Evolutionary conservation across 2,797 vertebrate genomes (phyloP), one percentile per base, ranked within the genome.

Genomic region (Heterohyrax brucei): DNA sequence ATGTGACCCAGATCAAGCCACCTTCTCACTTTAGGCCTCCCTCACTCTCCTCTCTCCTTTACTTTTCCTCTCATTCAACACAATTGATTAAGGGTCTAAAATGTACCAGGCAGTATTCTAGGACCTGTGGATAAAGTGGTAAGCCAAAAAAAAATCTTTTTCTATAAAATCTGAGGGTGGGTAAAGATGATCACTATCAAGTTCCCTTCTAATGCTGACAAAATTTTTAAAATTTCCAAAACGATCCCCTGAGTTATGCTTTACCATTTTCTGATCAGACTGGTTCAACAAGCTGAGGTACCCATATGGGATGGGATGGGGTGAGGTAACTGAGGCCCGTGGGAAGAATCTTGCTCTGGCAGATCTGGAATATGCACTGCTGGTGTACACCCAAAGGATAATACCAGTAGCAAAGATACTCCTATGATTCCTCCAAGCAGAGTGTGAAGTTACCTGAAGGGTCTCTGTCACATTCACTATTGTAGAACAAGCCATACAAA

Each of bases 401-500:
- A 6, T 56, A 85, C 61, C 48, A 79, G 68, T 22, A n/a, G 56
- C 64, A 89, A 92, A 78, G 26, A 88, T 18, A 59, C 18, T 85
- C 22, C 81, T 68, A 61, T 61, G 79, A 76, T 56, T 89, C 12
- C 72, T 76, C 73, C 14, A 48, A 87, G 46, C 33, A 93, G 64
- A 50, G 33, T 26, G 22, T 4, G 83, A 2, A 73, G 56, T n/a
- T 73, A 28, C 21, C 14, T 59, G 48, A 87, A 93, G 46, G 5
- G 28, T 83, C 44, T 84, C 56, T 92, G 39, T 87, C 64, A 83
- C 14, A 78, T 3, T 46, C 66, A 79, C 80, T 93, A 85, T 91
- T 64, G 48, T 82, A 21, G 76, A 89, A 89, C 76, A 22, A 96
- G n/a, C 28, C 61, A 92, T 10, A 87, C n/a, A 81, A 81, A 73